phyloP scores from a whole-genome alignment of 2,797 vertebrate species.

The Muraenolepis orangiensis region DNA sequence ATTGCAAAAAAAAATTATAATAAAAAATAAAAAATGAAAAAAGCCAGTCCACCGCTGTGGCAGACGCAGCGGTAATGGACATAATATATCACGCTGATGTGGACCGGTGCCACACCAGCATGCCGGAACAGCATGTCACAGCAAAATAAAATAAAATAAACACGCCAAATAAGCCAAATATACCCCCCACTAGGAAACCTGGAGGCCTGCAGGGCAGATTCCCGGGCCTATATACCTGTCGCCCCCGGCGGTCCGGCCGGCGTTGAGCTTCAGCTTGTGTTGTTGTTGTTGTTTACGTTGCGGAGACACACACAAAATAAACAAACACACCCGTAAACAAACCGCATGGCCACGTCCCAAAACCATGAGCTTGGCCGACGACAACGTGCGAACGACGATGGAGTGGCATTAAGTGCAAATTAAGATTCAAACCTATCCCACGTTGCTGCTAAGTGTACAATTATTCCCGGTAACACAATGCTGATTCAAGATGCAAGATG shows the following conservation, averaged over 20 bases:
- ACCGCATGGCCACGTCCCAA: too few relatives aligned
- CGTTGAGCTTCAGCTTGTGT: not conserved
- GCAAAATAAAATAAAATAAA: not conserved
- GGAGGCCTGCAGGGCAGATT: not conserved
- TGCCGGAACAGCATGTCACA: not conserved
- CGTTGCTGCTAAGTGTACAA: too few relatives aligned
- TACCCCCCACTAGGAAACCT: not conserved
- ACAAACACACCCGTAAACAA: not conserved
- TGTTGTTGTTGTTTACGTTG: not conserved
- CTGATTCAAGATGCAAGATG: too few relatives aligned
- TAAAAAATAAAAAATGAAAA: not conserved
- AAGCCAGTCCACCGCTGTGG: not conserved
- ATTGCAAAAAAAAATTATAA: not conserved
- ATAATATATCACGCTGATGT: not conserved
- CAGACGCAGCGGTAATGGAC: not conserved
- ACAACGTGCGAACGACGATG: not conserved
- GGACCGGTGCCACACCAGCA: not conserved
- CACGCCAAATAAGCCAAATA: not conserved
- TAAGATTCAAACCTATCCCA: not conserved
- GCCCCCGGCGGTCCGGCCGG: too few relatives aligned
- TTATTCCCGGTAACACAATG: too few relatives aligned
- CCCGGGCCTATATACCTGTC: too few relatives aligned
- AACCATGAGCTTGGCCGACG: not conserved
- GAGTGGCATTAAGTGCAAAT: not conserved
- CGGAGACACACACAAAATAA: not conserved